Evolutionary conservation across 2,888 invertebrate genomes (phyloP), one percentile per base, ranked within the genome.

Genomic region (Drosophila macrospina): DNA sequence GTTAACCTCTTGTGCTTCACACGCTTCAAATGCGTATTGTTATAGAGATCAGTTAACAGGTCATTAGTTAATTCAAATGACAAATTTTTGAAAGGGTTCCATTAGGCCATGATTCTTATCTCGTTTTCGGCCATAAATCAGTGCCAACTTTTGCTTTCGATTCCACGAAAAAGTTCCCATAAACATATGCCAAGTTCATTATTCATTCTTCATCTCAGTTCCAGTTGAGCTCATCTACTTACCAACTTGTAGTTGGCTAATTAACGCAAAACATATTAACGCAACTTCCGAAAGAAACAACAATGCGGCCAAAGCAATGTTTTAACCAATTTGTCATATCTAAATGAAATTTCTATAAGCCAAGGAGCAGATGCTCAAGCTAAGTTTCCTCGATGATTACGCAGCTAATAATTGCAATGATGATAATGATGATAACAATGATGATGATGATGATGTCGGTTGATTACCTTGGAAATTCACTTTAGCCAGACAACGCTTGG

Each of bases 111-210:
- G 28, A 26, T 71, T 70, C 77, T 71, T 71, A 52, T 74, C 26
- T 16, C 7, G 15, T 16, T 24, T 24, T 15, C n/a, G 26, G 20
- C 39, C 55, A 50, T 56, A 47, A 60, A 61, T 66, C 48, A 52
- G 8, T 50, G 62, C 37, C 32, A 67, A 74, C 74, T 74, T 72
- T 74, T 77, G 72, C 52, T 74, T 72, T 77, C 47, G 20, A 68
- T 42, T 0, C 39, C 28, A 20, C 36, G 1, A 34, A 36, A 39
- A 48, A 10, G 41, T 65, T 70, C 42, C 42, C 76, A 70, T 61
- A 41, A 70, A 52, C 66, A 48, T 20, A 51, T 13, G 28, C 26
- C 32, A 13, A 39, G 45, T 34, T 75, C 57, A 76, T 76, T 56
- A 65, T 36, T 67, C 45, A 50, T 30, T 30, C n/a, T n/a, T 4